A percentile compares a stretch with the other conserved stretches of the same genome.
These are phyloP conservation scores for Hyposmocoma kahamanoa DNA, from an alignment of 1,140 invertebrate genomes.

Conservation along the genomic window DNA sequence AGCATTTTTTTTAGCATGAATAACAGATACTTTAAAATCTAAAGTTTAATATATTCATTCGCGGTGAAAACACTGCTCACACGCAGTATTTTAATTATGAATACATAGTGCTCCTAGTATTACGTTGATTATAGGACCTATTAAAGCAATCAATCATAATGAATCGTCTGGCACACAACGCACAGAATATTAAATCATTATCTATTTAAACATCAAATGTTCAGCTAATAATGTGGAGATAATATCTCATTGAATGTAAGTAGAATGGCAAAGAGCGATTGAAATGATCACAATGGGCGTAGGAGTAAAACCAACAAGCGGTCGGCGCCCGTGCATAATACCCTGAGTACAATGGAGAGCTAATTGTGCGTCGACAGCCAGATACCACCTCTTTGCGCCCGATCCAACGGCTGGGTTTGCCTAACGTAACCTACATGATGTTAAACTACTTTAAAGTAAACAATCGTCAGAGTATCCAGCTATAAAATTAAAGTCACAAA, in stretches of 20 bases:
- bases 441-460: conserved; percentile 9
- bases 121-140: conserved; percentile 31
- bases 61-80: too few species aligned
- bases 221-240: conserved; percentile 45
- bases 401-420: neutral
- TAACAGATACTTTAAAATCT: too few species aligned
- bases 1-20: too few species aligned
- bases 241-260: conserved; percentile 41
- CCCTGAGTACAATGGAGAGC: conserved; percentile 41
- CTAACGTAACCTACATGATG: neutral
- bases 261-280: conserved; percentile 31
- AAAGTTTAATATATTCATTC: too few species aligned
- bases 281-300: conserved; percentile 46
- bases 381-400: conserved; percentile 26
- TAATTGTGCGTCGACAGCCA: conserved; percentile 64
- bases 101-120: conserved; percentile 26
- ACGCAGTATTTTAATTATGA: too few species aligned
- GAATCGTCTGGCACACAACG: conserved; percentile 23
- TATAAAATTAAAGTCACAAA: too few species aligned
- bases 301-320: conserved; percentile 48
- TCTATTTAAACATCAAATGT: conserved; percentile 42
- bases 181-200: conserved; percentile 45
- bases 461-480: too few species aligned
- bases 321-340: conserved; percentile 41
- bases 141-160: conserved; percentile 48